Evolutionary conservation across 2,888 invertebrate species (phyloP).

Genomic region (Sympetrum striolatum): DNA sequence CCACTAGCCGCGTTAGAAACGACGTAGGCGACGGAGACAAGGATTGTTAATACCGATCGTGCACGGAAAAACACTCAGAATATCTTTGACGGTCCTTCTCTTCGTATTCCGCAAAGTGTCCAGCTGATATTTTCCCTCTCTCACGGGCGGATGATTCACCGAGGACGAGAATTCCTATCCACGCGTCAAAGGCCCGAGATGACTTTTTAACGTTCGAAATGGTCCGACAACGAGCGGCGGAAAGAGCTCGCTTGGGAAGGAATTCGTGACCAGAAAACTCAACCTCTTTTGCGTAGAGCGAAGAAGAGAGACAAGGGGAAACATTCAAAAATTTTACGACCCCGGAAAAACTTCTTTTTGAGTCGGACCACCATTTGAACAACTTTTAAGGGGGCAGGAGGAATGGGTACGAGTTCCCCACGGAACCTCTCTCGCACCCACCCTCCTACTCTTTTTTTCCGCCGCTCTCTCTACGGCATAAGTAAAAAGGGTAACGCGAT

Average conservation of each 20-base stretch:
- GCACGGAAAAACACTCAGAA: neutral
- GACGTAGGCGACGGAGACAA: neutral
- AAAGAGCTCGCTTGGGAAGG: neutral
- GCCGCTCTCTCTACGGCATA: neutral
- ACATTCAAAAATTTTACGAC: conserved; percentile 24
- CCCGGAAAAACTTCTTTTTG: conserved; percentile 1
- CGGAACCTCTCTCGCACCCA: neutral
- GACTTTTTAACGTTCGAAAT: neutral
- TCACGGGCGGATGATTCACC: neutral
- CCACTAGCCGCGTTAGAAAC: neutral
- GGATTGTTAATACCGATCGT: neutral
- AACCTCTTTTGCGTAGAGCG: neutral
- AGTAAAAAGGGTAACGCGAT: conserved; percentile 37
- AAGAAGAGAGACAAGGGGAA: neutral
- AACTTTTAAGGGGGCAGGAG: neutral
- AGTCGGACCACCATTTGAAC: conserved; percentile 22
- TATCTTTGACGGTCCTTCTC: neutral
- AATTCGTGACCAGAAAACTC: conserved; percentile 25
- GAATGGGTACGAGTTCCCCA: neutral
- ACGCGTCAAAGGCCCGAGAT: neutral
- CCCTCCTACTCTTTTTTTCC: neutral
- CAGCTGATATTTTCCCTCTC: neutral
- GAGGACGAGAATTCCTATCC: neutral
- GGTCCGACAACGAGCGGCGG: neutral
- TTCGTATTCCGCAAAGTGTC: neutral